Evolutionary conservation across 1,140 invertebrate species (phyloP), one percentile per base, ranked within the genome.

Genomic region (Zaprionus gabonicus): DNA sequence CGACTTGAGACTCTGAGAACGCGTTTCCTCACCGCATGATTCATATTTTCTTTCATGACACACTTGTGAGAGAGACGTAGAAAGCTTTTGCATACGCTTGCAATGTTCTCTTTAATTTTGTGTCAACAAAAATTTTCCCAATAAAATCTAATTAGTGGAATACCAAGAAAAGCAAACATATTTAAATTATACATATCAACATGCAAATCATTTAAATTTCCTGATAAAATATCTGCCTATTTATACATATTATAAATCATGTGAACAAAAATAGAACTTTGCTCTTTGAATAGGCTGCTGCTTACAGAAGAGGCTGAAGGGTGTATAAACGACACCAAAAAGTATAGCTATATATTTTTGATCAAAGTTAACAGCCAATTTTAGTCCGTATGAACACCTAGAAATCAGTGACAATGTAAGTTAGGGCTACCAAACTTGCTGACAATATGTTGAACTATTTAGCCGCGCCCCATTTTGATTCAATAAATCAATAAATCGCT

Each of bases 1-100:
- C 13, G 36, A 38, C 36, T 38, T 4, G 4, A 12, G 13, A 15
- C 13, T 38, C 36, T 38, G 13, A 15, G 36, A 53, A 10, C 9
- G 59, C 53, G 20, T 51, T 71, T 49, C n/a, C n/a, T 12, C 27
- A 41, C 23, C 57, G 51, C 31, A 44, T 58, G 64, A 76, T 56
- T 70, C 38, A 57, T 41, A 6, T 12, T 34, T 34, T 3, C 12
- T 20, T 9, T 20, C 17, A 13, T 31, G 31, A 23, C 56, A 17
- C 17, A 34, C 4, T 36, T 58, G n/a, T 58, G n/a, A 36, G 31
- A 7, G 3, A 10, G 6, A 17, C 2, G 17, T 46, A 17, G n/a
- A 46, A 46, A 46, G n/a, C n/a, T 6, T 44, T n/a, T 44, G 25
- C 38, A 59, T 59, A 44, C 7, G 44, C 23, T 44, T 28, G 27